Evolutionary conservation across 2,113 vertebrate species (phyloP).

Genomic region (Campylomormyrus numenius): DNA sequence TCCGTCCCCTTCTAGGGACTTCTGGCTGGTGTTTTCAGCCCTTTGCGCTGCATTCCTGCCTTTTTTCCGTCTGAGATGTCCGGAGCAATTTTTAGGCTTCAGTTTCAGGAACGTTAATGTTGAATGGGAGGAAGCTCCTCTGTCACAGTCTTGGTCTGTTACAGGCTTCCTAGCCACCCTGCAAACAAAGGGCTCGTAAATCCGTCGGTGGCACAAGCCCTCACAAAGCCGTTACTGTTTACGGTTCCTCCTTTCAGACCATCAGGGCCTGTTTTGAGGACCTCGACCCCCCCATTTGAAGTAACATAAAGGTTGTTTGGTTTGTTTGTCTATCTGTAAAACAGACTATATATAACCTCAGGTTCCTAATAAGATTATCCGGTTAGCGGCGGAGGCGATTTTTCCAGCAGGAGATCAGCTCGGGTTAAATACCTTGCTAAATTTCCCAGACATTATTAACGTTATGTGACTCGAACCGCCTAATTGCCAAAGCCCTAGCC

Average conservation of each 20-base stretch:
- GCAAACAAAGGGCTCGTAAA: neutral
- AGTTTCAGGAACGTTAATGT: neutral
- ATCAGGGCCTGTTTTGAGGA: neutral
- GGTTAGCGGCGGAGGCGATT: neutral
- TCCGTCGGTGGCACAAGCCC: neutral
- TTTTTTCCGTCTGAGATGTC: neutral
- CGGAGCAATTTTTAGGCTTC: neutral
- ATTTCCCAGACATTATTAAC: neutral
- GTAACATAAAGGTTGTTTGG: neutral
- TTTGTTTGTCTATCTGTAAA: neutral
- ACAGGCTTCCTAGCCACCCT: neutral
- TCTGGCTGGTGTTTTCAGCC: neutral
- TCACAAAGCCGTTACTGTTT: neutral
- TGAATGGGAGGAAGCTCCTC: constrained; percentile 15
- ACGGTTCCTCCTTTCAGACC: neutral
- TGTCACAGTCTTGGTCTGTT: neutral
- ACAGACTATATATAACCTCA: neutral
- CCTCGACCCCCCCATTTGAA: neutral
- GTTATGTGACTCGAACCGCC: neutral
- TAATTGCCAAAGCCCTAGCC: neutral
- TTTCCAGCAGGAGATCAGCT: neutral
- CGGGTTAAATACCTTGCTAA: neutral
- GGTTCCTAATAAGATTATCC: constrained; percentile 1
- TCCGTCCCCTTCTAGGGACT: neutral
- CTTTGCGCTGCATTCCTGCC: neutral